Conservation (phyloP, 2,797 vertebrate genomes). For the Gymnothorax reevesii region DNA sequence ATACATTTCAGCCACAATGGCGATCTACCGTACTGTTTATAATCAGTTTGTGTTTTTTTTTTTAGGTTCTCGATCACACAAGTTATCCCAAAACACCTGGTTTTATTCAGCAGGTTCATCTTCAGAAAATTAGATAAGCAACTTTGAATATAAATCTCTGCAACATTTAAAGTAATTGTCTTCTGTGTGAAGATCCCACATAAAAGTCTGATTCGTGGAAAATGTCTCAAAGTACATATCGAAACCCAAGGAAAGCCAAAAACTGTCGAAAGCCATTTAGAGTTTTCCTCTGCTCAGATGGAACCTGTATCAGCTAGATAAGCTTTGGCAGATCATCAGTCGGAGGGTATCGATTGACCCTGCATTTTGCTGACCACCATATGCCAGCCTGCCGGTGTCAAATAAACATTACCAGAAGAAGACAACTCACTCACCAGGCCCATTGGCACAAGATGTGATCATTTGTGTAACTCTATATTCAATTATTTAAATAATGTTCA, state of each 20-base stretch:
- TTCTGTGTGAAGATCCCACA: conserved; percentile 70
- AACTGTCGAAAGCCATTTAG: conserved; percentile 35
- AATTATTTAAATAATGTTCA: neutral
- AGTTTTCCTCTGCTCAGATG: conserved; percentile 44
- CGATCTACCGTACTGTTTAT: too few species aligned
- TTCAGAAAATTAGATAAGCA: conserved; percentile 58
- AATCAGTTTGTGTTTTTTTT: neutral
- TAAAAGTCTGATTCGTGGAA: conserved; percentile 72
- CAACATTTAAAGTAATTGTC: conserved; percentile 77
- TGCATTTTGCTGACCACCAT: neutral
- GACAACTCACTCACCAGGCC: neutral
- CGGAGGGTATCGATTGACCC: neutral
- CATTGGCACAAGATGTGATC: neutral
- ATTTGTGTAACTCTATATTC: conserved; percentile 4
- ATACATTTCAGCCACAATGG: too few species aligned
- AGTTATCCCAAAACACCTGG: conserved; percentile 33
- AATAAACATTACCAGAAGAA: neutral
- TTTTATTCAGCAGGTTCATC: conserved; percentile 14
- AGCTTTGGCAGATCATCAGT: conserved; percentile 19
- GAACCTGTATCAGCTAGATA: conserved; percentile 49
- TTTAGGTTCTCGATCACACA: neutral
- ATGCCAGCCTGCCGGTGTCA: neutral
- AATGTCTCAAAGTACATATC: conserved; percentile 64
- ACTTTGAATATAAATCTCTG: conserved; percentile 65
- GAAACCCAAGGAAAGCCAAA: conserved; percentile 61